A percentile compares a stretch with the other conserved stretches of the same genome.
These are phyloP conservation scores for Babylonia areolata DNA, from an alignment of 1,140 invertebrate genomes.

Conservation along the genomic window DNA sequence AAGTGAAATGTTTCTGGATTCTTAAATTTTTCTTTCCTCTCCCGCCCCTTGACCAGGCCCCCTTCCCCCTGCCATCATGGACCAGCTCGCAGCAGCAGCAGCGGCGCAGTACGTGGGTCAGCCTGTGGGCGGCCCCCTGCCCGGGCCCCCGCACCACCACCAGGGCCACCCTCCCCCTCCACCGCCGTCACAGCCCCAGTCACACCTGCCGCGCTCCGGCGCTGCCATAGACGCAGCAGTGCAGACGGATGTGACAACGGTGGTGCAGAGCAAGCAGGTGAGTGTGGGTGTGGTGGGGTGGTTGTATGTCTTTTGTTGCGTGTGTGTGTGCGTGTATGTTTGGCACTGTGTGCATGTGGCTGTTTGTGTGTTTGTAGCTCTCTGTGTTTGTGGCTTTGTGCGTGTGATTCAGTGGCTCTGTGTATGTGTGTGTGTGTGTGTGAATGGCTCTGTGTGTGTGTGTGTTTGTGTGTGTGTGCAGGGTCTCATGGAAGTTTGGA, in stretches of 20 bases:
- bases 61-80: conserved; percentile 37
- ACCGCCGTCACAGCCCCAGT: conserved; percentile 7
- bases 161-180: conserved; percentile 7
- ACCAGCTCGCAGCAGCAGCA: conserved; percentile 31
- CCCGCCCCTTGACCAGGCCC: neutral
- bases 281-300: neutral
- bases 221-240: conserved; percentile 25
- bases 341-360: too few species aligned
- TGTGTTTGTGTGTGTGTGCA: too few species aligned
- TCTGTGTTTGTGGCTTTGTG: too few species aligned
- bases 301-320: too few species aligned
- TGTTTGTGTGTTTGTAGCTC: too few species aligned
- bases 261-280: conserved; percentile 39
- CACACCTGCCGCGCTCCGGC: neutral
- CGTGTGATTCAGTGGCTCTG: too few species aligned
- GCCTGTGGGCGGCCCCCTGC: neutral
- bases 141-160: neutral
- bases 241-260: conserved; percentile 35
- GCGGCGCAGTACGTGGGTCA: conserved; percentile 31
- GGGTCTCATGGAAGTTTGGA: too few species aligned
- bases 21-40: too few species aligned
- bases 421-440: too few species aligned
- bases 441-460: too few species aligned
- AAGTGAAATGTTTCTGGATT: too few species aligned
- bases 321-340: too few species aligned